Conservation (phyloP, 2,797 vertebrate species). For the Etheostoma nigrum region DNA sequence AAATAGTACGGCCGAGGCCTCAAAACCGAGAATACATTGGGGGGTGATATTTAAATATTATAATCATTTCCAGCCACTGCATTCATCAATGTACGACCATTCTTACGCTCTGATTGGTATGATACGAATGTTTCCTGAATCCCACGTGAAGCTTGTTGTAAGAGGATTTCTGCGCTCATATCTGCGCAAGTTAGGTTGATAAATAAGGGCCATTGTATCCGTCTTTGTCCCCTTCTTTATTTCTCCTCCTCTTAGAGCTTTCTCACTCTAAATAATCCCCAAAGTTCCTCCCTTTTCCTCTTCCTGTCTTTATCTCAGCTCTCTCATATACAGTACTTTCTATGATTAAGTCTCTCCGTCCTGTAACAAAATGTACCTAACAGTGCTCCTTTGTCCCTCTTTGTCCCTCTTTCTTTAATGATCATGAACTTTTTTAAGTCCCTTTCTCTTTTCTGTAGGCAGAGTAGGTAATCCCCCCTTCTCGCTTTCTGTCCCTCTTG, state of each 20-base stretch:
- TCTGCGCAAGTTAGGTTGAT: no score
- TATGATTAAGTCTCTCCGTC: conserved; percentile 25
- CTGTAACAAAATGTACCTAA: conserved; percentile 14
- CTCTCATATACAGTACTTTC: conserved; percentile 10
- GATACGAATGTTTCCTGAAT: no score
- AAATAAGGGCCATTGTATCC: neutral
- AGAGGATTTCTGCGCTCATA: no score
- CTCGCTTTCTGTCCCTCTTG: conserved; percentile 8
- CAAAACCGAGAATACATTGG: no score
- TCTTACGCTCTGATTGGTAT: no score
- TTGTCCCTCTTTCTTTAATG: conserved; percentile 26
- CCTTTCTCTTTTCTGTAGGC: conserved; percentile 1
- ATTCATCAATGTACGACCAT: no score
- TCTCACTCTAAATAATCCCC: conserved; percentile 45
- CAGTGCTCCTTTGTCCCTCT: conserved; percentile 20
- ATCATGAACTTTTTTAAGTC: neutral
- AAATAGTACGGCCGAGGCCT: no score
- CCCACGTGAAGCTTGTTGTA: no score
- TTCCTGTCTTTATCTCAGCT: conserved; percentile 26
- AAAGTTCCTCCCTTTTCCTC: conserved; percentile 16
- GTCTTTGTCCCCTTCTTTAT: conserved; percentile 17
- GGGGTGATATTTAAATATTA: no score
- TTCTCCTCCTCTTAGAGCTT: conserved; percentile 24
- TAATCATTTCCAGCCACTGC: no score
- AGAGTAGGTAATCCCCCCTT: neutral